Evolutionary conservation across 1,140 invertebrate species (phyloP), one percentile per base, ranked within the genome.

Genomic region (Drosophila mojavensis): DNA sequence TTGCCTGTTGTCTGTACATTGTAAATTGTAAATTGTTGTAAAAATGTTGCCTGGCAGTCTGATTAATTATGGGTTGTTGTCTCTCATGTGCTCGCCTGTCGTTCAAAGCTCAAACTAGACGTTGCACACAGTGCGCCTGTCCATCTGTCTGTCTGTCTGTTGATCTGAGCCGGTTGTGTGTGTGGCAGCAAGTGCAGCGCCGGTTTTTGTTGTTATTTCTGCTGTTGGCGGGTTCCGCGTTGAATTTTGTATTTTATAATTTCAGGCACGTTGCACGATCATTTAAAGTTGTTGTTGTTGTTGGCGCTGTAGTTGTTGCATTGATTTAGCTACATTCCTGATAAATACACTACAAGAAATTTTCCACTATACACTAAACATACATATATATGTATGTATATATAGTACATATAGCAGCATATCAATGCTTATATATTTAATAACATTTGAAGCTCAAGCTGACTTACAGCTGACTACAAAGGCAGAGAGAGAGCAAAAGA

Each of bases 61-160:
- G 82, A 85, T 88, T 89, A 88, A 88, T 88, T 88, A 88, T 88
- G 84, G 83, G 79, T 83, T 84, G 81, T 84, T 39, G 36, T 11
- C 36, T 39, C 80, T 66, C 76, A 63, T 75, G 58, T 75, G 80
- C 71, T 79, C 72, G 59, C 60, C 73, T 80, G 83, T 88, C 84
- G 84, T 80, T 88, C 80, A 89, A 89, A 83, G 73, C 83, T 85
- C 71, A 86, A 74, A 82, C 82, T 88, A 84, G 81, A 67, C 79
- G 60, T 64, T 59, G 56, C 47, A 47, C 26, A 3, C 33, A 6
- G 33, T 30, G 28, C 28, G 5, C 4, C 28, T 30, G 61, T 41
- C n/a, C 47, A 15, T 3, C 17, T 13, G 50, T 60, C 17, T 1
- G 36, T 26, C 41, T 17, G 33, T 61, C 20, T 7, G 33, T 45